Conservation (phyloP, 2,797 vertebrate species). For the Sebastes flavidus region DNA sequence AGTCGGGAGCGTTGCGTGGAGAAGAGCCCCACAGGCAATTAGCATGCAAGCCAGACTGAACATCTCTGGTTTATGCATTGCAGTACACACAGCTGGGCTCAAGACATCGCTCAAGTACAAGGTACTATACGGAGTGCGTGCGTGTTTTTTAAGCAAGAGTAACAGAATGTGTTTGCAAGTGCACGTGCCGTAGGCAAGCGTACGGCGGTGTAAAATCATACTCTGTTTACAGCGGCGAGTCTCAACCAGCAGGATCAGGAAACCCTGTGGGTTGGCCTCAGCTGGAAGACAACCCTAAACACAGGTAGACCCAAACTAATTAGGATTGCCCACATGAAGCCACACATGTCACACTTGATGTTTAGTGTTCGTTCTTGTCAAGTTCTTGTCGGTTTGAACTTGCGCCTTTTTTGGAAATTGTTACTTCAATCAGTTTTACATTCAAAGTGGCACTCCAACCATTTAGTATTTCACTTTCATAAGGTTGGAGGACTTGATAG, state of each 20-base stretch:
- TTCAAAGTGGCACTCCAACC: neutral
- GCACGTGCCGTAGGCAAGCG: neutral
- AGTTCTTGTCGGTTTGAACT: neutral
- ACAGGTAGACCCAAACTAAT: conserved; percentile 8
- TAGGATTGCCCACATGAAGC: neutral
- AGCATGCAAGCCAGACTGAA: conserved; percentile 66
- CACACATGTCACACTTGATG: neutral
- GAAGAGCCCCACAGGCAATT: conserved; percentile 70
- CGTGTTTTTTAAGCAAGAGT: conserved; percentile 16
- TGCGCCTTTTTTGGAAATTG: neutral
- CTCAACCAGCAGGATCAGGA: conserved; percentile 19
- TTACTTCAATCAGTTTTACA: neutral
- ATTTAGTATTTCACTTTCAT: neutral
- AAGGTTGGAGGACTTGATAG: neutral
- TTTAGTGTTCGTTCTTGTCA: neutral
- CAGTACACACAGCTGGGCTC: conserved; percentile 70
- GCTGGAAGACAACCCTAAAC: conserved; percentile 4
- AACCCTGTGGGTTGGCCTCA: neutral
- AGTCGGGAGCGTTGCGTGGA: conserved; percentile 38
- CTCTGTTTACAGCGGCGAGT: conserved; percentile 30
- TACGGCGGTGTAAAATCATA: neutral
- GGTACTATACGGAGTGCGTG: neutral
- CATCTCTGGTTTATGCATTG: conserved; percentile 73
- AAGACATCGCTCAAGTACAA: conserved; percentile 57
- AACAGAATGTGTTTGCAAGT: neutral